These are phyloP conservation scores for Leucophenga maculata DNA, from an alignment of 2,888 invertebrate genomes.

Conservation along the genomic window DNA sequence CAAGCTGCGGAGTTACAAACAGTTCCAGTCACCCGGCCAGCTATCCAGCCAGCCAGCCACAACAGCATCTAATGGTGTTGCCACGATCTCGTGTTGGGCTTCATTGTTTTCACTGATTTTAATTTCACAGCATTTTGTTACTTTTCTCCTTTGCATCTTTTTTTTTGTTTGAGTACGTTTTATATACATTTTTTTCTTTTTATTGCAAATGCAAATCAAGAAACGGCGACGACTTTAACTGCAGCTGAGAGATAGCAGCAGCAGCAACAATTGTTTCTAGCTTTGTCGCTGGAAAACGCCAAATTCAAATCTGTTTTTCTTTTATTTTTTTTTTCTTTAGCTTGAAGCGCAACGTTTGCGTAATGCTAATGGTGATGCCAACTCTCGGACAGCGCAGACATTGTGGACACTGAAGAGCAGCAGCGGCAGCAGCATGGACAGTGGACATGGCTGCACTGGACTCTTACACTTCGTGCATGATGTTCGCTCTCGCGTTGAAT, in stretches of 20 bases:
- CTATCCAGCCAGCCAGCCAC: neutral
- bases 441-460: no score
- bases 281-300: no score
- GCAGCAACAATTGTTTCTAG: slow-evolving; percentile 3
- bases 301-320: no score
- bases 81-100: slow-evolving; percentile 14
- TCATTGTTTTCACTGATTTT: slow-evolving; percentile 15
- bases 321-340: no score
- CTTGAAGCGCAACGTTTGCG: no score
- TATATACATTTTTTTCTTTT: slow-evolving; percentile 16
- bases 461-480: no score
- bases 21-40: neutral
- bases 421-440: no score
- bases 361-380: no score
- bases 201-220: slow-evolving; percentile 30
- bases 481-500: no score
- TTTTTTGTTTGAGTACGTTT: slow-evolving; percentile 33
- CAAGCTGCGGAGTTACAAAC: neutral
- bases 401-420: no score
- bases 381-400: no score
- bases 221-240: slow-evolving; percentile 3
- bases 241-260: slow-evolving; percentile 31
- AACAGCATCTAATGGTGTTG: slow-evolving; percentile 6
- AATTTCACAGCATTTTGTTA: slow-evolving; percentile 3
- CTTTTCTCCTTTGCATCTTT: slow-evolving; percentile 13